Percentiles rank a stretch among this genome's conserved stretches.
phyloP scores from a whole-genome alignment of 2,797 vertebrate genomes.

The Yasuhikotakia modesta region DNA sequence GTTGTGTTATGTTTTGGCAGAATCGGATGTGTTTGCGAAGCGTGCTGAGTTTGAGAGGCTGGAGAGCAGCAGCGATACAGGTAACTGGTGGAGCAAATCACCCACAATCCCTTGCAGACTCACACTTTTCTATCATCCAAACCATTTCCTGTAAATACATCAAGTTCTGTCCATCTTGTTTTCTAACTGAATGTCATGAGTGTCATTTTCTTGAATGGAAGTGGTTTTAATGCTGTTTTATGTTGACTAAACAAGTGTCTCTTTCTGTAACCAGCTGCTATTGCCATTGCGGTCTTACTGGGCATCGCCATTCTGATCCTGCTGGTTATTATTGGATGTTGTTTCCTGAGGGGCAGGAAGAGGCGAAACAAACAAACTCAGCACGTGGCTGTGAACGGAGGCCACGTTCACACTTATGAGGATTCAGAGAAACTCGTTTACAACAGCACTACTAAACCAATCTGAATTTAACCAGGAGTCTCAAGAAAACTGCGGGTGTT shows the following conservation, averaged over 20 bases:
- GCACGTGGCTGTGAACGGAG: slow-evolving; percentile 74
- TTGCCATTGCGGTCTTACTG: slow-evolving; percentile 75
- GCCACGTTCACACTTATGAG: slow-evolving; percentile 73
- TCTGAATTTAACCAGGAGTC: slow-evolving; percentile 72
- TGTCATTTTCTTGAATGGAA: too few species aligned
- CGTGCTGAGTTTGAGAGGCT: slow-evolving; percentile 53
- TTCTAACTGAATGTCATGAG: too few species aligned
- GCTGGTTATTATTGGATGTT: slow-evolving; percentile 81
- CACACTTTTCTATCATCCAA: too few species aligned
- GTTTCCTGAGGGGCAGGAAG: slow-evolving; percentile 78
- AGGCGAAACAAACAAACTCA: slow-evolving; percentile 66
- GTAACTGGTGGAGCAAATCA: slow-evolving; percentile 57
- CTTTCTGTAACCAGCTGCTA: slow-evolving; percentile 30
- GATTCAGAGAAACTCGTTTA: slow-evolving; percentile 89
- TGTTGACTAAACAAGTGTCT: background rate
- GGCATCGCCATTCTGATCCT: slow-evolving; percentile 80
- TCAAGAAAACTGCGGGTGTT: slow-evolving; percentile 8
- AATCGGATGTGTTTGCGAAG: slow-evolving; percentile 76
- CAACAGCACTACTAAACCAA: slow-evolving; percentile 88
- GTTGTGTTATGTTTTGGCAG: slow-evolving; percentile 76
- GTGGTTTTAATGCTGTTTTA: too few species aligned
- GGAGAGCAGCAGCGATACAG: background rate
- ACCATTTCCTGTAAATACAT: too few species aligned
- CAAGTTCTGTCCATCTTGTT: too few species aligned
- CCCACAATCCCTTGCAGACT: too few species aligned